A percentile compares a stretch with the other conserved stretches of the same genome.
Evolutionary conservation across 2,113 vertebrate species (phyloP).

Genomic region (Grammomys surdaster): DNA sequence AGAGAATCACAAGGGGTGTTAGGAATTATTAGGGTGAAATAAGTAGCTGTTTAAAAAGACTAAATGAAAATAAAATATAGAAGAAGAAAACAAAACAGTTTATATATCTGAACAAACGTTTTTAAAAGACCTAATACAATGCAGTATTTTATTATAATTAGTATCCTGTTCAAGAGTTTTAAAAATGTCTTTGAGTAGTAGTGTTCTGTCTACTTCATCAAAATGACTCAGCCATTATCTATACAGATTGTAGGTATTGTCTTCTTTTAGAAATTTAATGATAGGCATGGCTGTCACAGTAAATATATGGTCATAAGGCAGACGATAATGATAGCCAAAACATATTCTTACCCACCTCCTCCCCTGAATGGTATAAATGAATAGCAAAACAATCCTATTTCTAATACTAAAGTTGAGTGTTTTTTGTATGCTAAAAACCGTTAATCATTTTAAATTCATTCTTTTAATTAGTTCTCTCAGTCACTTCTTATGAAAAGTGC

Average conservation of each 20-base stretch:
- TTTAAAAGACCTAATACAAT: conserved; percentile 42
- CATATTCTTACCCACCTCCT: neutral
- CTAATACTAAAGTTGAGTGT: neutral
- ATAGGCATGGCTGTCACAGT: neutral
- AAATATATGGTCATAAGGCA: neutral
- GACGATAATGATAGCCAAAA: neutral
- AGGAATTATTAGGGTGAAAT: neutral
- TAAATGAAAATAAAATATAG: conserved; percentile 32
- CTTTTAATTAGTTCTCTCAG: conserved; percentile 35
- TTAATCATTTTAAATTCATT: conserved; percentile 20
- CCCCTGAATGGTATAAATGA: neutral
- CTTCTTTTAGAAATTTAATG: conserved; percentile 47
- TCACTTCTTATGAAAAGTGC: neutral
- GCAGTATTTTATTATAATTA: conserved; percentile 46
- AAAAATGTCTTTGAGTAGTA: conserved; percentile 18
- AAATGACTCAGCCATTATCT: conserved; percentile 21
- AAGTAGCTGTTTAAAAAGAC: conserved; percentile 10
- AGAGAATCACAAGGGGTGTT: neutral
- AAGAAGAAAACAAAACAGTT: conserved; percentile 19
- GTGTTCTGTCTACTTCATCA: neutral
- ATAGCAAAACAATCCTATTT: conserved; percentile 1
- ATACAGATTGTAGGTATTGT: conserved; percentile 7
- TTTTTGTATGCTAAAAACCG: neutral
- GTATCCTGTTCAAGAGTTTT: neutral
- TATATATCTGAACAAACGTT: neutral